These are phyloP conservation scores for Ptychadena robeensis DNA, from an alignment of 2,797 vertebrate genomes.

Conservation along the genomic window DNA sequence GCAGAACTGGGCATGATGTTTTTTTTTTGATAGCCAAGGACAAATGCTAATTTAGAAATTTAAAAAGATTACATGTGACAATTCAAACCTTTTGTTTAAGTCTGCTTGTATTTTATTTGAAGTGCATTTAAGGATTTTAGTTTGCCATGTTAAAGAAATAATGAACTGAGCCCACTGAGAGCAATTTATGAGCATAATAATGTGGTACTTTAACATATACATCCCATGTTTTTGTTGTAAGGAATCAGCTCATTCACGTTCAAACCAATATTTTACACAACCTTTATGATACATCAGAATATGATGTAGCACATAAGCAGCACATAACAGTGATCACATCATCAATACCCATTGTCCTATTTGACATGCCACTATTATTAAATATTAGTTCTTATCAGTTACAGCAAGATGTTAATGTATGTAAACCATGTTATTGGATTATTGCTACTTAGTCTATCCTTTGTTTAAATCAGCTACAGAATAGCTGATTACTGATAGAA, in stretches of 20 bases:
- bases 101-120: background rate
- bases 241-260: background rate
- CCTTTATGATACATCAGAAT: no score
- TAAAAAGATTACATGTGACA: slow-evolving; percentile 8
- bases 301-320: no score
- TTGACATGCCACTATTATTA: no score
- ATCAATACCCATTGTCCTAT: no score
- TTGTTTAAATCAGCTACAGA: no score
- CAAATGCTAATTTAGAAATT: slow-evolving; percentile 62
- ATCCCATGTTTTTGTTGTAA: background rate
- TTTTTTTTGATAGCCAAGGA: slow-evolving; percentile 70
- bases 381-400: no score
- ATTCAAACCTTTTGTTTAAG: background rate
- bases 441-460: no score
- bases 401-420: no score
- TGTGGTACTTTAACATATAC: background rate
- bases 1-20: slow-evolving; percentile 66
- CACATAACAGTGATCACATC: no score
- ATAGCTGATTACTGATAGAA: no score
- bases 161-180: background rate
- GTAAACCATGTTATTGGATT: no score
- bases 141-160: background rate
- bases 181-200: background rate
- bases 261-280: background rate
- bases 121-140: background rate